A percentile compares a stretch with the other conserved stretches of the same genome.
Evolutionary conservation across 2,888 invertebrate genomes (phyloP).

Genomic region (Drosophila longiperda): DNA sequence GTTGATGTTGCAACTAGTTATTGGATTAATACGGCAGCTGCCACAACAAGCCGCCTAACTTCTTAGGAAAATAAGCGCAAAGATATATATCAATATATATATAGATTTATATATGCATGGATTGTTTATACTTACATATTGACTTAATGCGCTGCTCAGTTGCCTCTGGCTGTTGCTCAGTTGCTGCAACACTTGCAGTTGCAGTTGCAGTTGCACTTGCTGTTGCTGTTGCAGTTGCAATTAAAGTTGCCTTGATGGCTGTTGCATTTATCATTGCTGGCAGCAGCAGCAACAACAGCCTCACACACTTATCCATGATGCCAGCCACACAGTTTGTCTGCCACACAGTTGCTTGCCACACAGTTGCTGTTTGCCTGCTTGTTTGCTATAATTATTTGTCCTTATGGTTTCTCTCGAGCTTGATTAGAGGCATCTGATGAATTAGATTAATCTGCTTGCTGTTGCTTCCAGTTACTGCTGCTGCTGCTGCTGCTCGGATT

Average conservation of each 20-base stretch:
- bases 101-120: background rate
- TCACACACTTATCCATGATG: constrained; percentile 35
- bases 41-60: constrained; percentile 25
- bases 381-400: constrained; percentile 56
- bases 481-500: constrained; percentile 8
- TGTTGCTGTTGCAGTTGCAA: constrained; percentile 41
- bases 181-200: constrained; percentile 32
- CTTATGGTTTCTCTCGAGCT: constrained; percentile 49
- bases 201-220: constrained; percentile 33
- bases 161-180: constrained; percentile 37
- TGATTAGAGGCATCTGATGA: constrained; percentile 68
- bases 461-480: constrained; percentile 7
- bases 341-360: constrained; percentile 5
- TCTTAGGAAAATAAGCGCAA: constrained; percentile 35
- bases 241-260: constrained; percentile 55
- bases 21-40: constrained; percentile 48
- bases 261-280: constrained; percentile 56
- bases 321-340: constrained; percentile 48
- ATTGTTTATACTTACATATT: constrained; percentile 62
- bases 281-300: constrained; percentile 8
- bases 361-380: constrained; percentile 17
- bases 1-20: constrained; percentile 25
- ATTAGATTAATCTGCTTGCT: constrained; percentile 46
- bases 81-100: constrained; percentile 18
- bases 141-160: constrained; percentile 57